Conservation (phyloP, 2,888 invertebrate genomes). For the Ormyrus nitidulus region DNA sequence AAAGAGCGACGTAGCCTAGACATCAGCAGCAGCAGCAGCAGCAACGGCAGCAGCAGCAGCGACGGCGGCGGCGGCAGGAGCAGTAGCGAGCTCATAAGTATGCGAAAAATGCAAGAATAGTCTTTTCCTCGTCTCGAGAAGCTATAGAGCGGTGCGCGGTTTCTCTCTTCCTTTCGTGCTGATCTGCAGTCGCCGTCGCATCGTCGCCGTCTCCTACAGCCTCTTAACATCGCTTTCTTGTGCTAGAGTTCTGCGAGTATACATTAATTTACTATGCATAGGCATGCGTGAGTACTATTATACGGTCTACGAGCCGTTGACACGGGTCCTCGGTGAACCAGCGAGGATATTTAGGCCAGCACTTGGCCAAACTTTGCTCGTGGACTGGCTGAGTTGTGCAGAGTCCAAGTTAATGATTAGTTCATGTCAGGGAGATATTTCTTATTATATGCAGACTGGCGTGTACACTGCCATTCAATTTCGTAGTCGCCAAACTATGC, state of each 20-base stretch:
- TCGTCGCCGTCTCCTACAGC: slow-evolving; percentile 19
- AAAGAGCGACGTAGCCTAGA: slow-evolving; percentile 34
- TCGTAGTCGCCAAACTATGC: too few relatives aligned
- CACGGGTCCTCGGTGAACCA: not conserved
- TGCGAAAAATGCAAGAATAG: slow-evolving; percentile 51
- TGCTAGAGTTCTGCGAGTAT: not conserved
- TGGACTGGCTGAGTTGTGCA: not conserved
- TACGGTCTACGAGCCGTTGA: slow-evolving; percentile 23
- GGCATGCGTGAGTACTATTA: slow-evolving; percentile 48
- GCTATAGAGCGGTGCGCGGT: slow-evolving; percentile 5
- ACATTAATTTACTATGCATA: slow-evolving; percentile 54
- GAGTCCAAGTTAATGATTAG: not conserved
- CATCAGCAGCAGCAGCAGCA: slow-evolving; percentile 17
- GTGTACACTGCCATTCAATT: too few relatives aligned
- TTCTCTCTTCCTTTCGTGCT: slow-evolving; percentile 2
- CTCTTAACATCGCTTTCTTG: slow-evolving; percentile 37
- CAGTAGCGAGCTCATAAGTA: slow-evolving; percentile 48
- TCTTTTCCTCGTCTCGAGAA: slow-evolving; percentile 43
- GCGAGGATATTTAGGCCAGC: slow-evolving; percentile 40
- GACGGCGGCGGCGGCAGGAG: slow-evolving; percentile 7
- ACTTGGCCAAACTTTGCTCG: slow-evolving; percentile 38
- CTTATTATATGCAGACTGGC: too few relatives aligned
- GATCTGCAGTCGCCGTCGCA: slow-evolving; percentile 4
- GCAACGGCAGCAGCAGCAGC: not conserved
- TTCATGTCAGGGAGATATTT: too few relatives aligned